Base-by-base conservation (phyloP, 1,140 invertebrate genomes). In the Ridgeia piscesae region DNA sequence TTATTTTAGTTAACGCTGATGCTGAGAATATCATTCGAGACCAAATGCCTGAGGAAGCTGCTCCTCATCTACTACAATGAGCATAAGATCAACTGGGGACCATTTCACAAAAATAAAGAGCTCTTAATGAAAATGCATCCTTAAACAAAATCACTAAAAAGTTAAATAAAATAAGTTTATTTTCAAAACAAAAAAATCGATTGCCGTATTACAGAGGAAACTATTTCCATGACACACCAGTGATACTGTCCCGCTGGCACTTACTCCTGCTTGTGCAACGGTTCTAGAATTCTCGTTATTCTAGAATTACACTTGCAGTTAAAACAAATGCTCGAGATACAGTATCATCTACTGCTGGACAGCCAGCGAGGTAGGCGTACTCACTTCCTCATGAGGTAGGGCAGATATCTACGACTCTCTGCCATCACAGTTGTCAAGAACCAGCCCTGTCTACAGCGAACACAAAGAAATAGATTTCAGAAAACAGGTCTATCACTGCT, bases 401-500 rank as follows among this genome's bases (percentile, higher is more conserved):
- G 89, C 92, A 94, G 92, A 92, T 94, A 94, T 88, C n/a, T 91
- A 0, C 92, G 92, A 31, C 93, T 89, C 35, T 94, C 94, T 31
- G 94, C 89, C 33, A 50, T 91, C 88, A 92, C 91, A 33, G 94
- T 94, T 6, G 94, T 94, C 27, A 92, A 93, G 93, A 94, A 94
- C 34, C 92, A 93, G 17, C 94, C 94, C 92, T 94, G 91, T 89
- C 95, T 95, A 88, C n/a, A 77, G 35, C 8, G 42, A 6, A 92
- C 42, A 92, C 88, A 9, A 48, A 92, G 14, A 94, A 98, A 42
- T 42, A 42, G 42, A 42, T 42, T 98, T 95, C 98, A 98, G 97
- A 97, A 92, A 35, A 34, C 34, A 58, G 33, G 50, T 91, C 34
- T 34, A 91, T 48, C 50, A 98, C 88, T 97, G 58, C 58, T n/a